A percentile compares a stretch with the other conserved stretches of the same genome.
Evolutionary conservation across 2,888 invertebrate species (phyloP).

Genomic region (Pyrgus malvae): DNA sequence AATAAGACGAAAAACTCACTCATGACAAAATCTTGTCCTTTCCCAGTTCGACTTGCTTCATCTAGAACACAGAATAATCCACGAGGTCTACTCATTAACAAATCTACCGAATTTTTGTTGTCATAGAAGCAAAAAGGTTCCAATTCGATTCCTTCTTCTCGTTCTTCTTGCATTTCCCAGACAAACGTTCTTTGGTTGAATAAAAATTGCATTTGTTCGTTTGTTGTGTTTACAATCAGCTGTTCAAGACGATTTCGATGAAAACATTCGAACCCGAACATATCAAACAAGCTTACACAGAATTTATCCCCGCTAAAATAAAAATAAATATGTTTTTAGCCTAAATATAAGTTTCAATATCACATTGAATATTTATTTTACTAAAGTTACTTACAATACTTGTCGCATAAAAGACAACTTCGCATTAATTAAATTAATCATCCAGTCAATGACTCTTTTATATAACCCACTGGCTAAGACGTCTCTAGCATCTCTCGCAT

Average conservation of each 20-base stretch:
- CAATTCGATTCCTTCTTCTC: conserved; percentile 90
- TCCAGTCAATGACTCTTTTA: conserved; percentile 92
- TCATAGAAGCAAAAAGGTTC: conserved; percentile 90
- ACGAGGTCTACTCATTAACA: conserved; percentile 90
- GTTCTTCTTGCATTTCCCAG: conserved; percentile 92
- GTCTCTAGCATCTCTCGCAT: conserved; percentile 92
- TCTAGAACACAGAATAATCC: conserved; percentile 93
- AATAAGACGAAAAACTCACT: conserved; percentile 83
- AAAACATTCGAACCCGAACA: conserved; percentile 97
- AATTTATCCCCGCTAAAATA: conserved; percentile 90
- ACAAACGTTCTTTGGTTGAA: conserved; percentile 95
- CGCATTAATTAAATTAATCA: conserved; percentile 91
- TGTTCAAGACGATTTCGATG: conserved; percentile 93
- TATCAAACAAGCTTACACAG: conserved; percentile 91
- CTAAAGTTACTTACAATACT: conserved; percentile 88
- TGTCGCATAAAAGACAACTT: conserved; percentile 91
- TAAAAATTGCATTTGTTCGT: conserved; percentile 96
- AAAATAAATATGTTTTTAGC: not conserved
- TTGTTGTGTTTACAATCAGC: conserved; percentile 92
- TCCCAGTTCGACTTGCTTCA: conserved; percentile 89
- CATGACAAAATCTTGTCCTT: conserved; percentile 87
- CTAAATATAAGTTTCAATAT: not conserved
- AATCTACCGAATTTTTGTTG: conserved; percentile 93
- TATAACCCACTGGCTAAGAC: conserved; percentile 93
- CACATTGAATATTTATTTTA: not conserved